Evolutionary conservation across 2,888 invertebrate species (phyloP).

Genomic region (Xanthorhoe spadicearia): DNA sequence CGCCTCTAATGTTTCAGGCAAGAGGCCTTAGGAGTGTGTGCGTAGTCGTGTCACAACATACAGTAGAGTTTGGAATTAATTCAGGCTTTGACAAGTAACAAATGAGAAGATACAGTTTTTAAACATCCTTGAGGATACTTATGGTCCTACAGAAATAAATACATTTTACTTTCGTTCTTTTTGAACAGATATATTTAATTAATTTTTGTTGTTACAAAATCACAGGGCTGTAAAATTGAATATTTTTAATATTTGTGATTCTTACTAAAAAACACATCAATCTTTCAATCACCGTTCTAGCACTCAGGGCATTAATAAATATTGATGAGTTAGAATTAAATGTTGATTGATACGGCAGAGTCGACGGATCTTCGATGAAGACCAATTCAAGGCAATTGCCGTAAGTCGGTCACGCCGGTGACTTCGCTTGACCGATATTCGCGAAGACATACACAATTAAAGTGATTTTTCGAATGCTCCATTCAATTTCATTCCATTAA

Average conservation of each 20-base stretch:
- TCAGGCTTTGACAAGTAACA: constrained; percentile 15
- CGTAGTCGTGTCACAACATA: constrained; percentile 58
- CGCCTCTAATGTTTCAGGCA: constrained; percentile 69
- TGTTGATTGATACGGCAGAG: constrained; percentile 49
- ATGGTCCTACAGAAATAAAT: too few species aligned
- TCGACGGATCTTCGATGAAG: constrained; percentile 58
- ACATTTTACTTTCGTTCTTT: too few species aligned
- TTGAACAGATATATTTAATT: too few species aligned
- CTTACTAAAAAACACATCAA: constrained; percentile 29
- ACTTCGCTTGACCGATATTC: constrained; percentile 60
- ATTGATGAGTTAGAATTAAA: constrained; percentile 43
- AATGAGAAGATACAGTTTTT: neutral
- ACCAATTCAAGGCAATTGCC: constrained; percentile 67
- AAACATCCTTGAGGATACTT: too few species aligned
- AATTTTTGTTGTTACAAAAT: neutral
- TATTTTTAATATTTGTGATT: neutral
- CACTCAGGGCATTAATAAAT: constrained; percentile 34
- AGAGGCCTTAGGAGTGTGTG: constrained; percentile 69
- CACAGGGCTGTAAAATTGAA: neutral
- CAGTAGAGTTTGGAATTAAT: constrained; percentile 53
- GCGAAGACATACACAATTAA: constrained; percentile 57
- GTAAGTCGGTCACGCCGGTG: constrained; percentile 61
- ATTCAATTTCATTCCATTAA: constrained; percentile 57
- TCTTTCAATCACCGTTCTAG: constrained; percentile 34
- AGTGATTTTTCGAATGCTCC: constrained; percentile 56